Base-by-base conservation (phyloP, 1,140 invertebrate species). In the Phthorimaea operculella region DNA sequence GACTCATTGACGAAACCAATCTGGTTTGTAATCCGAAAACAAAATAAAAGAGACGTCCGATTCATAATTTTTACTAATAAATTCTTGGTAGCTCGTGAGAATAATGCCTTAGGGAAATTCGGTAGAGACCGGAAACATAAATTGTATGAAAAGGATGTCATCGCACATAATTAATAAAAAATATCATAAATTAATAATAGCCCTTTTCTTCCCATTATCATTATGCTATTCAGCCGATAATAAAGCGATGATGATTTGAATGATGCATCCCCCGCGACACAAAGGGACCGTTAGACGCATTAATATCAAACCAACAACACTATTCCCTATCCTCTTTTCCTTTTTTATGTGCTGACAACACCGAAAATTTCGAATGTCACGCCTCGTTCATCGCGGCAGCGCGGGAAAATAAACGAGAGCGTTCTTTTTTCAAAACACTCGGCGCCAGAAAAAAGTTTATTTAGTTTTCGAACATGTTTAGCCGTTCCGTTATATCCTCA, bases 281-380 rank as follows among this genome's bases (percentile, higher is more conserved):
- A 72, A 76, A 69, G 57, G 65, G 62, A 58, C 76, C 76, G 72
- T 79, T 76, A 76, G 68, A 68, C 67, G 70, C 75, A 77, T 77
- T 74, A 75, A 74, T 77, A 69, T 69, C 55, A 70, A 61, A 66
- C 62, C 64, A 70, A 70, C 65, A 71, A 70, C 68, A 66, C 66
- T 65, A 69, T 72, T 70, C 68, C 60, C 59, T 59, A 51, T 63
- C 54, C 64, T 60, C 16, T 67, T 60, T 65, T 64, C 58, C 55
- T 64, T 70, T 76, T 76, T 76, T 72, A 60, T 72, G 49, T 54
- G 60, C 72, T 79, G 68, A 69, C 70, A 76, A 73, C 73, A 76
- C 67, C 63, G 66, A 68, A 66, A 68, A 67, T 79, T 78, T 79
- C 67, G 58, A 79, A 70, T 79, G 76, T 79, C 76, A 79, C 76